Percentiles rank a stretch among this genome's conserved stretches.
Conservation (phyloP, 64 coral and sea anemone genomes). For the Exaiptasia diaphana region DNA sequence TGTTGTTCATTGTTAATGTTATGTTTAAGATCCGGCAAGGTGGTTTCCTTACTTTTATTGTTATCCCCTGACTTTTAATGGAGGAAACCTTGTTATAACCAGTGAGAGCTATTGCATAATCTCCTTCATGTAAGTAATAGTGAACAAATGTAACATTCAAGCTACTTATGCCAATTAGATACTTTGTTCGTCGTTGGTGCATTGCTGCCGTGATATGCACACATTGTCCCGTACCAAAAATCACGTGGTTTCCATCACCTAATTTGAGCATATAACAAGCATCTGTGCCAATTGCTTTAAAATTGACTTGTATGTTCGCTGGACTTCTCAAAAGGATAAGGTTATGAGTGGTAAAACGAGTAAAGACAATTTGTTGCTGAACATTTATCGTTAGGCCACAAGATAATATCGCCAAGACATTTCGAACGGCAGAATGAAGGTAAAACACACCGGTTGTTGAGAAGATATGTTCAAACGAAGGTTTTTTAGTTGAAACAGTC, state of each 20-base stretch:
- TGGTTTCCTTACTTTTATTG: neutral
- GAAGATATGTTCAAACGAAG: neutral
- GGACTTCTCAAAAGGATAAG: conserved; percentile 3
- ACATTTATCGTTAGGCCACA: neutral
- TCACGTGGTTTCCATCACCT: neutral
- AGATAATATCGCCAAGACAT: neutral
- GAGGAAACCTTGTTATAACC: conserved; percentile 1
- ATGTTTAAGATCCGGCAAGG: neutral
- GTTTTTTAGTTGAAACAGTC: neutral
- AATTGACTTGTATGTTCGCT: neutral
- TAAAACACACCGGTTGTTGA: neutral
- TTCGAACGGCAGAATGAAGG: neutral
- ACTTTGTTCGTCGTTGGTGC: too few species aligned
- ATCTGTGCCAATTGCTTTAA: neutral
- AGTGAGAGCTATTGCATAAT: neutral
- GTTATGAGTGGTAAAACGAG: neutral
- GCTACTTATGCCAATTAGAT: neutral
- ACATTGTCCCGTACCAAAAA: neutral
- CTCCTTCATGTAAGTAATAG: neutral
- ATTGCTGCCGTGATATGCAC: neutral
- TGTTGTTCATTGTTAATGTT: neutral
- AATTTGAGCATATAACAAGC: neutral
- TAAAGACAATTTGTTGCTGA: neutral
- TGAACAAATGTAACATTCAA: neutral
- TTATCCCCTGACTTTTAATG: neutral